Evolutionary conservation across 2,888 invertebrate genomes (phyloP).

Genomic region (Cordylochernes scorpioides): DNA sequence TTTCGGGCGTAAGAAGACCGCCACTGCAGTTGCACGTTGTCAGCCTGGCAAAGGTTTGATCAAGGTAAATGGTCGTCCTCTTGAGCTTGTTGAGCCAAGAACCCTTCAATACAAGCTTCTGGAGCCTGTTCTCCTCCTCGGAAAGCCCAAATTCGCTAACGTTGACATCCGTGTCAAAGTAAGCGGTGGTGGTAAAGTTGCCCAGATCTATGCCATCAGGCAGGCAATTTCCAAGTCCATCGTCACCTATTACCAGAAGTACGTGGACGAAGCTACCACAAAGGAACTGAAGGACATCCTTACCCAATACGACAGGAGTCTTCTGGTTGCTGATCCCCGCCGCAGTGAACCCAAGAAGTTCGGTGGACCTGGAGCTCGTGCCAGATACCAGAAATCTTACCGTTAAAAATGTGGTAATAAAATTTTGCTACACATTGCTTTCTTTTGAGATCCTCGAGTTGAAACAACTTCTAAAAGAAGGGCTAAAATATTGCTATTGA

Average conservation of each 20-base stretch:
- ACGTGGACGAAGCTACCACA: conserved; percentile 96
- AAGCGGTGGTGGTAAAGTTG: conserved; percentile 92
- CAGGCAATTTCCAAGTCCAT: conserved; percentile 94
- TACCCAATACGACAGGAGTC: conserved; percentile 84
- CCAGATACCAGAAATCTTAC: conserved; percentile 99
- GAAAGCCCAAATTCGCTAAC: conserved; percentile 58
- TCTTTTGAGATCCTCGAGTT: no score
- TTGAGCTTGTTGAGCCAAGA: conserved; percentile 84
- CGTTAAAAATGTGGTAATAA: conserved; percentile 81
- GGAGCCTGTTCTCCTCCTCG: conserved; percentile 61
- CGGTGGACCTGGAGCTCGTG: conserved; percentile 96
- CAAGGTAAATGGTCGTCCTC: conserved; percentile 83
- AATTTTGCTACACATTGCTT: no score
- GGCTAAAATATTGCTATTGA: no score
- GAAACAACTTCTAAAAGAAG: no score
- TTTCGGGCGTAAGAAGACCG: no score
- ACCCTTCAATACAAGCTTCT: conserved; percentile 81
- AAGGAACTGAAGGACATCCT: conserved; percentile 96
- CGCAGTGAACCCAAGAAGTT: conserved; percentile 99
- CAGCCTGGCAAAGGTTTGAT: conserved; percentile 81
- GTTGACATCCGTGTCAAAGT: conserved; percentile 95
- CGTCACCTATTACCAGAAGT: conserved; percentile 95
- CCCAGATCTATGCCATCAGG: conserved; percentile 93
- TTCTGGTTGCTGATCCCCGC: conserved; percentile 92
- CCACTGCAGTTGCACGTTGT: conserved; percentile 96